Conservation (phyloP, 92 coral and sea anemone species). For the Parazoanthus swiftii region DNA sequence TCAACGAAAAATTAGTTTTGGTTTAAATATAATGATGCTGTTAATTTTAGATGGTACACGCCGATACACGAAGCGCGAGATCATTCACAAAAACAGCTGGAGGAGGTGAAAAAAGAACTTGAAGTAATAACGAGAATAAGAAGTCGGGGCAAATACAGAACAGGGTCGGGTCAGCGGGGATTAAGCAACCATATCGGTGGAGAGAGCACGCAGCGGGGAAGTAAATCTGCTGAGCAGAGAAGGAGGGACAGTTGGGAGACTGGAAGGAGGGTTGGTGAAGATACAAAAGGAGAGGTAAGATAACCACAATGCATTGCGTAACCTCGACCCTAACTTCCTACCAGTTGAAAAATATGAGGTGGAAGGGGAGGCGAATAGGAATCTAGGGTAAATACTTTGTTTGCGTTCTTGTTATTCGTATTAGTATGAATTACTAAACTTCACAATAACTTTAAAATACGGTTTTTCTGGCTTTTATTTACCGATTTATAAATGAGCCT, state of each 20-base stretch:
- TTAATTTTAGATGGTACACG: conserved; percentile 76
- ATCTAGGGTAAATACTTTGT: too few species aligned
- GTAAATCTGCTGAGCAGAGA: conserved; percentile 5
- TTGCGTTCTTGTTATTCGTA: too few species aligned
- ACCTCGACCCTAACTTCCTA: too few species aligned
- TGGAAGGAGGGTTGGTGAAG: neutral
- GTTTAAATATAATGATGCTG: neutral
- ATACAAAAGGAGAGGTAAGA: neutral
- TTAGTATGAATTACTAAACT: too few species aligned
- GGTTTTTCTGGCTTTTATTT: too few species aligned
- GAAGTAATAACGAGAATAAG: conserved; percentile 55
- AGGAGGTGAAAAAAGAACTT: conserved; percentile 66
- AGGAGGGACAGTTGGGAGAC: neutral
- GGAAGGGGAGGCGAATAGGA: too few species aligned
- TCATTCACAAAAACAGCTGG: conserved; percentile 58
- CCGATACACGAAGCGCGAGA: conserved; percentile 88
- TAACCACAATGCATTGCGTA: too few species aligned
- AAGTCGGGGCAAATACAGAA: conserved; percentile 16
- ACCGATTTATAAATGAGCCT: too few species aligned
- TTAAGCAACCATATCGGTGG: neutral
- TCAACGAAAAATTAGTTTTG: too few species aligned
- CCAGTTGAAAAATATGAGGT: too few species aligned
- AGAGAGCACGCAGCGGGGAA: neutral
- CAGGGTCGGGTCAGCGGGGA: neutral
- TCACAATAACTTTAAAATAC: too few species aligned